Evolutionary conservation across 1,140 invertebrate species (phyloP).

Genomic region (Drosophila baimaii): DNA sequence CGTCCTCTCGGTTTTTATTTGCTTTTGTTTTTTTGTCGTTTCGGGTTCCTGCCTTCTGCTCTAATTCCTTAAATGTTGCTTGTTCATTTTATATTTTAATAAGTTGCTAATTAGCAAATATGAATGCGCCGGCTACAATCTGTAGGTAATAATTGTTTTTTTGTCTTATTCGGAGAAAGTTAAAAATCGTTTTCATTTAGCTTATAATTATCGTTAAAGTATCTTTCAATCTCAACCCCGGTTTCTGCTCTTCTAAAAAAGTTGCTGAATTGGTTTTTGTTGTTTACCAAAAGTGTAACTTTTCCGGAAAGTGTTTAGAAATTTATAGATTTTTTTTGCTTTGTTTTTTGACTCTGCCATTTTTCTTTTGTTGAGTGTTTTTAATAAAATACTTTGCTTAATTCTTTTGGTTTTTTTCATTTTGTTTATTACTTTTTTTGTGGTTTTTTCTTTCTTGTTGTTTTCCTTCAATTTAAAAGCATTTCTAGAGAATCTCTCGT

Average conservation of each 20-base stretch:
- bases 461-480: conserved; percentile 64
- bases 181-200: conserved; percentile 71
- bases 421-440: conserved; percentile 22
- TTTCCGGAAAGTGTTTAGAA: conserved; percentile 63
- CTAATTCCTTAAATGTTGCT: conserved; percentile 63
- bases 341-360: conserved; percentile 35
- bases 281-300: conserved; percentile 50
- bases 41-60: conserved; percentile 32
- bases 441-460: conserved; percentile 11
- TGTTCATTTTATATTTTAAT: conserved; percentile 51
- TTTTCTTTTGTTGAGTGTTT: conserved; percentile 32
- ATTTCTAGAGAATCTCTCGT: conserved; percentile 70
- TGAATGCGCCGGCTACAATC: conserved; percentile 64
- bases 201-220: conserved; percentile 71
- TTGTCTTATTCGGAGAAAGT: conserved; percentile 72
- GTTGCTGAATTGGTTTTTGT: conserved; percentile 51
- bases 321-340: conserved; percentile 45
- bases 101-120: conserved; percentile 64
- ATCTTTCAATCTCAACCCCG: conserved; percentile 44
- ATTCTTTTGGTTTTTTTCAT: conserved; percentile 36
- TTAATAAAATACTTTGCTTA: conserved; percentile 67
- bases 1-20: conserved; percentile 5
- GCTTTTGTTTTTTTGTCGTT: not conserved
- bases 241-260: conserved; percentile 55
- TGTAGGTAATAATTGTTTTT: conserved; percentile 59